Evolutionary conservation across 2,797 vertebrate genomes (phyloP).

Genomic region (Parauchenoglanis punctatus): DNA sequence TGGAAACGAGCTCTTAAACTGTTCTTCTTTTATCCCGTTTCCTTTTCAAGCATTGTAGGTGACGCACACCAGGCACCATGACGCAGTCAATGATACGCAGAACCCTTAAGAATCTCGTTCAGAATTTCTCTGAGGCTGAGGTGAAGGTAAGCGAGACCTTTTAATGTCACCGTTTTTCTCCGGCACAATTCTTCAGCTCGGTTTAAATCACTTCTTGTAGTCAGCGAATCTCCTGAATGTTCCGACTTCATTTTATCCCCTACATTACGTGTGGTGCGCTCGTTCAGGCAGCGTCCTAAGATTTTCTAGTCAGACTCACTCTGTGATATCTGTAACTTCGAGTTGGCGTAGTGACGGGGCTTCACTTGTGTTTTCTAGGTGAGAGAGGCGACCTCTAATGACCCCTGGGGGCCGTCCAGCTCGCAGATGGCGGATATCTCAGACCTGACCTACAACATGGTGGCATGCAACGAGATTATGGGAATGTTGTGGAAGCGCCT

Average conservation of each 20-base stretch:
- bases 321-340: background rate
- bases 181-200: background rate
- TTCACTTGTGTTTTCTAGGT: conserved; percentile 64
- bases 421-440: conserved; percentile 96
- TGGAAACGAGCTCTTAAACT: background rate
- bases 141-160: conserved; percentile 82
- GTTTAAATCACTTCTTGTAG: background rate
- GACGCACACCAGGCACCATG: conserved; percentile 77
- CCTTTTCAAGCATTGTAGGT: conserved; percentile 55
- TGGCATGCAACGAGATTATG: conserved; percentile 98
- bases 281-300: background rate
- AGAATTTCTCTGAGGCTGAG: conserved; percentile 98
- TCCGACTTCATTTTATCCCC: background rate
- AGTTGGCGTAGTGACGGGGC: background rate
- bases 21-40: background rate
- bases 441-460: conserved; percentile 95
- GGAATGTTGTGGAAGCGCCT: conserved; percentile 98
- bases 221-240: background rate
- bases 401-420: conserved; percentile 97
- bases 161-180: background rate
- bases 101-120: conserved; percentile 98
- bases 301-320: background rate
- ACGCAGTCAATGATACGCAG: conserved; percentile 94
- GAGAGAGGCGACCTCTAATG: conserved; percentile 95
- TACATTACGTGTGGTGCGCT: background rate